Conservation (phyloP, 1,140 invertebrate genomes). For the Pogonus chalceus region DNA sequence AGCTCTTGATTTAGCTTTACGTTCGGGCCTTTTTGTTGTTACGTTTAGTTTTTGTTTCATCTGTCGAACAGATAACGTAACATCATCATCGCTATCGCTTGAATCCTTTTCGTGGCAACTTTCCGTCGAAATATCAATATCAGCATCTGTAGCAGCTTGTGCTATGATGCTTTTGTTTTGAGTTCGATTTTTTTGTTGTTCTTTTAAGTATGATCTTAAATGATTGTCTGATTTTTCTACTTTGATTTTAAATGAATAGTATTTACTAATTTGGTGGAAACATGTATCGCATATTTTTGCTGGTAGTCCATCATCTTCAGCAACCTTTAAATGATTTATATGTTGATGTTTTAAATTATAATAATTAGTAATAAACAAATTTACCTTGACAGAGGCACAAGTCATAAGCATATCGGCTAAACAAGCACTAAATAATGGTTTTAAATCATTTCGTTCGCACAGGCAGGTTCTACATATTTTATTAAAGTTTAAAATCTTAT, state of each 20-base stretch:
- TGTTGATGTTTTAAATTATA: constrained; percentile 4
- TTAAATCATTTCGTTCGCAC: constrained; percentile 18
- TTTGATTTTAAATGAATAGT: constrained; percentile 24
- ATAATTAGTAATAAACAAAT: constrained; percentile 4
- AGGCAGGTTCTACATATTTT: constrained; percentile 24
- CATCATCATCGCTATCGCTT: neutral
- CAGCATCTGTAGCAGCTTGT: neutral
- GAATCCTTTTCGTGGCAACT: neutral
- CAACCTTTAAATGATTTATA: constrained; percentile 14
- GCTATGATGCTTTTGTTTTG: neutral
- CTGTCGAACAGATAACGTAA: neutral
- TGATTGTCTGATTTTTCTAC: constrained; percentile 19
- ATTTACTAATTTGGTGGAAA: constrained; percentile 22
- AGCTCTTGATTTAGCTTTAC: neutral
- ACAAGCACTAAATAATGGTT: constrained; percentile 20
- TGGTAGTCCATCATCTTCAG: constrained; percentile 22
- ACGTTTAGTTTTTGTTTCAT: neutral
- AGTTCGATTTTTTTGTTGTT: constrained; percentile 13
- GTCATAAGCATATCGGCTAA: constrained; percentile 23
- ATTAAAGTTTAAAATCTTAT: constrained; percentile 16
- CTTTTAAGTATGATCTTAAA: constrained; percentile 15
- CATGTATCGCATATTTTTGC: constrained; percentile 21
- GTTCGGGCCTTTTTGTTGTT: neutral
- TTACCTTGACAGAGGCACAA: constrained; percentile 21
- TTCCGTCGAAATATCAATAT: neutral